A percentile compares a stretch with the other conserved stretches of the same genome.
phyloP scores from a whole-genome alignment of 2,113 vertebrate genomes.

The Colaptes auratus region DNA sequence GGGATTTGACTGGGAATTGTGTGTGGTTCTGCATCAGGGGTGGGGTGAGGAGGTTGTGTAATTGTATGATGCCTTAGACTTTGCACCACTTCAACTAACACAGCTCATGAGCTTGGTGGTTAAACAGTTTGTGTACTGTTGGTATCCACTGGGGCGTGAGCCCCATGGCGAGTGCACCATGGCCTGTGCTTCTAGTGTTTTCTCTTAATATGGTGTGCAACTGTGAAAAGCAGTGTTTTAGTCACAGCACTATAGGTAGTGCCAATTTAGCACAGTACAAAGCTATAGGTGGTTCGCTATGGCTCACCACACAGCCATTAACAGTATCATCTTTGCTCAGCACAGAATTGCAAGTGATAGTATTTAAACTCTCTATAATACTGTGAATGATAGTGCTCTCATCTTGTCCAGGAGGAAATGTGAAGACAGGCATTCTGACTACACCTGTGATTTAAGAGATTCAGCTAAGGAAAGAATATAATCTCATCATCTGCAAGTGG shows the following conservation, averaged over 20 bases:
- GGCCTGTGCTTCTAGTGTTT: not conserved
- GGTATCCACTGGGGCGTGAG: not conserved
- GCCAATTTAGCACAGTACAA: slow-evolving; percentile 48
- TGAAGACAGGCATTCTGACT: not conserved
- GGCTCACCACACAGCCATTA: slow-evolving; percentile 61
- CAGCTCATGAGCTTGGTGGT: not conserved
- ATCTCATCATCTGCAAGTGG: not conserved
- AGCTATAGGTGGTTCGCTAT: slow-evolving; percentile 61
- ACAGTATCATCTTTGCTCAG: slow-evolving; percentile 54
- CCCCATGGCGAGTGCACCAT: not conserved
- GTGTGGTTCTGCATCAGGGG: not conserved
- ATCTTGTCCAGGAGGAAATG: slow-evolving; percentile 23
- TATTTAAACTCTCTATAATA: slow-evolving; percentile 47
- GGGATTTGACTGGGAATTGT: not conserved
- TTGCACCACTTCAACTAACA: not conserved
- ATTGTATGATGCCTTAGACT: not conserved
- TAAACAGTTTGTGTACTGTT: not conserved
- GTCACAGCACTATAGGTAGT: not conserved
- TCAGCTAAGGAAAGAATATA: not conserved
- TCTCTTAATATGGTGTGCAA: slow-evolving; percentile 39
- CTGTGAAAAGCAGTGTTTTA: slow-evolving; percentile 70
- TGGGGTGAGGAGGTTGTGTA: not conserved
- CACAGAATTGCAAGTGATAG: slow-evolving; percentile 21
- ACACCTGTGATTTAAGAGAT: not conserved
- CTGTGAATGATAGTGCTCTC: slow-evolving; percentile 5